phyloP scores from a whole-genome alignment of 2,797 vertebrate species.

The Perodicticus potto region DNA sequence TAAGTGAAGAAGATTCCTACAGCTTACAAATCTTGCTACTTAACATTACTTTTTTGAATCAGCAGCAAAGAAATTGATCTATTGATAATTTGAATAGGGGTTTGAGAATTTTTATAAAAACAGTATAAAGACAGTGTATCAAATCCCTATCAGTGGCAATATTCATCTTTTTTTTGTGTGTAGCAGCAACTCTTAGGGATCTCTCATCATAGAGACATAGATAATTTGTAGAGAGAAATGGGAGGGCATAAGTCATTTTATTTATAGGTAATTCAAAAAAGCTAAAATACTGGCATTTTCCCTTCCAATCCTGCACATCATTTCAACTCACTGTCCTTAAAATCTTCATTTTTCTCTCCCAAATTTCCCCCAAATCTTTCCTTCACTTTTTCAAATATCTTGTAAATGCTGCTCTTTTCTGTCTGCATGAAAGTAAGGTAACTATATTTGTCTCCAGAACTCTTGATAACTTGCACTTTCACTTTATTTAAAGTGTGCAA shows the following conservation, averaged over 20 bases:
- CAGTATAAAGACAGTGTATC: conserved; percentile 56
- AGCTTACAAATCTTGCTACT: conserved; percentile 29
- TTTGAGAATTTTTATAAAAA: conserved; percentile 66
- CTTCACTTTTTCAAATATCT: background rate
- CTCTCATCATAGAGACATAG: background rate
- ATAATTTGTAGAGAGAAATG: conserved; percentile 60
- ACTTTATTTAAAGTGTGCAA: conserved; percentile 2
- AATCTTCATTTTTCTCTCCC: background rate
- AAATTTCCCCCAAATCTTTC: background rate
- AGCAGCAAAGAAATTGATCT: conserved; percentile 34
- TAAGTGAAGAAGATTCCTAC: background rate
- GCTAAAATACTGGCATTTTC: conserved; percentile 6
- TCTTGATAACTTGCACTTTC: conserved; percentile 16
- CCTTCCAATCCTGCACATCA: background rate
- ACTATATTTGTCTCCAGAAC: background rate
- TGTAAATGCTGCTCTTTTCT: background rate
- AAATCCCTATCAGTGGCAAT: conserved; percentile 27
- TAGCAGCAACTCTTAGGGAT: background rate
- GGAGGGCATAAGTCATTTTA: conserved; percentile 36
- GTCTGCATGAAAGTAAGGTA: background rate
- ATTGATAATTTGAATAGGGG: conserved; percentile 60
- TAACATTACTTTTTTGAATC: conserved; percentile 55
- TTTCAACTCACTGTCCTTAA: background rate
- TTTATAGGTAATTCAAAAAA: conserved; percentile 64
- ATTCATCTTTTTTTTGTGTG: background rate